A percentile compares a stretch with the other conserved stretches of the same genome.
phyloP scores from a whole-genome alignment of 2,888 invertebrate species.

The Crossocerus cetratus region DNA sequence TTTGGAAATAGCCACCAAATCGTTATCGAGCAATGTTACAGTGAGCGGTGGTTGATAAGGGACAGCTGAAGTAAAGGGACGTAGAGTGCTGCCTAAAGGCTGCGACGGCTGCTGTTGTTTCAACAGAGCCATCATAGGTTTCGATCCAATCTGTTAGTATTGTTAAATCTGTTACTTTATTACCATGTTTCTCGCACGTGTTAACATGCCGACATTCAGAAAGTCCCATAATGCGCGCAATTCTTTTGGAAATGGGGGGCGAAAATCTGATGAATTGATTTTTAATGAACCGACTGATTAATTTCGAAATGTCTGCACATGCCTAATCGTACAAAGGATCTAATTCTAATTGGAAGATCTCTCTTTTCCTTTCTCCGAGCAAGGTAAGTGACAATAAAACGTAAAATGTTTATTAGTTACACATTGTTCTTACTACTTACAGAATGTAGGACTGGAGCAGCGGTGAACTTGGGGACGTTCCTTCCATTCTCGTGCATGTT shows the following conservation, averaged over 20 bases:
- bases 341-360: background rate
- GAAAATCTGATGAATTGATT: too few species aligned
- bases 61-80: conserved; percentile 67
- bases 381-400: too few species aligned
- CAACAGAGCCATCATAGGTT: conserved; percentile 75
- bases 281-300: too few species aligned
- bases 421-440: conserved; percentile 55
- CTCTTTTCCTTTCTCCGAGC: too few species aligned
- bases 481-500: conserved; percentile 72
- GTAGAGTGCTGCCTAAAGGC: conserved; percentile 71
- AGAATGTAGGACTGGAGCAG: conserved; percentile 71
- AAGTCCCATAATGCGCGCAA: background rate
- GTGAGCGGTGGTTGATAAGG: conserved; percentile 72
- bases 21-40: conserved; percentile 73
- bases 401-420: too few species aligned
- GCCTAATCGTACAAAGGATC: conserved; percentile 30
- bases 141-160: conserved; percentile 73
- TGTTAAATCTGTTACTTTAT: conserved; percentile 62
- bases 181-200: conserved; percentile 42
- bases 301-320: conserved; percentile 34
- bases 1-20: conserved; percentile 73
- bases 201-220: conserved; percentile 28
- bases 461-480: conserved; percentile 70
- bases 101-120: conserved; percentile 74
- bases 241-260: too few species aligned